phyloP scores from a whole-genome alignment of 2,113 vertebrate genomes.

The Rhineura floridana region DNA sequence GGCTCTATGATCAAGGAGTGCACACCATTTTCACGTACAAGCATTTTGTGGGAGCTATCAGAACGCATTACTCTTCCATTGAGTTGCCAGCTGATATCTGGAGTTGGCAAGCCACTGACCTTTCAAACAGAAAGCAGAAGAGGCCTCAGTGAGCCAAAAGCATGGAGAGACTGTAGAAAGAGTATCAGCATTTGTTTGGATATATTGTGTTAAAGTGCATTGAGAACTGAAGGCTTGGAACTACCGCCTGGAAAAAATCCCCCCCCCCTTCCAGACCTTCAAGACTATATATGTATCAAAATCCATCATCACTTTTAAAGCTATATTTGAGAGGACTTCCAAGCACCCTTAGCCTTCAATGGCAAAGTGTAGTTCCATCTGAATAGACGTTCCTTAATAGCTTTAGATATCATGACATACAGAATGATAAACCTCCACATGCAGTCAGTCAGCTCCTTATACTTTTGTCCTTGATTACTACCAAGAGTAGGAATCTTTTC shows the following conservation, averaged over 20 bases:
- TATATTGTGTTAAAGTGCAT: conserved; percentile 26
- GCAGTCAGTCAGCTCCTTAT: conserved; percentile 54
- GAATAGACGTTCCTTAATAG: conserved; percentile 16
- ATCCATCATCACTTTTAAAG: neutral
- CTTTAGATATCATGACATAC: neutral
- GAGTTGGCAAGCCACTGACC: conserved; percentile 96
- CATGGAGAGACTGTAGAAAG: neutral
- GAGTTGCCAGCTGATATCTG: conserved; percentile 95
- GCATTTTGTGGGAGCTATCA: conserved; percentile 93
- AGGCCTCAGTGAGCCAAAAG: neutral
- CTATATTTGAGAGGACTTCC: neutral
- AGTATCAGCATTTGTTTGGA: neutral
- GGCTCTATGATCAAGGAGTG: conserved; percentile 97
- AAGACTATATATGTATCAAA: conserved; percentile 23
- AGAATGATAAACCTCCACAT: conserved; percentile 34
- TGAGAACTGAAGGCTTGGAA: neutral
- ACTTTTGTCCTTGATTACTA: conserved; percentile 43
- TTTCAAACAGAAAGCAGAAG: conserved; percentile 59
- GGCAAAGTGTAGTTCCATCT: conserved; percentile 31
- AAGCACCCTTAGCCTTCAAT: conserved; percentile 30
- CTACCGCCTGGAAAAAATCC: neutral
- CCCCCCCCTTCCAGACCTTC: neutral
- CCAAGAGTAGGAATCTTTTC: conserved; percentile 34
- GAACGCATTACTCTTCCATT: conserved; percentile 91
- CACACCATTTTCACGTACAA: conserved; percentile 95